Percentiles rank a stretch among this genome's conserved stretches.
Evolutionary conservation across 2,888 invertebrate species (phyloP).

Genomic region (Ametastegia equiseti): DNA sequence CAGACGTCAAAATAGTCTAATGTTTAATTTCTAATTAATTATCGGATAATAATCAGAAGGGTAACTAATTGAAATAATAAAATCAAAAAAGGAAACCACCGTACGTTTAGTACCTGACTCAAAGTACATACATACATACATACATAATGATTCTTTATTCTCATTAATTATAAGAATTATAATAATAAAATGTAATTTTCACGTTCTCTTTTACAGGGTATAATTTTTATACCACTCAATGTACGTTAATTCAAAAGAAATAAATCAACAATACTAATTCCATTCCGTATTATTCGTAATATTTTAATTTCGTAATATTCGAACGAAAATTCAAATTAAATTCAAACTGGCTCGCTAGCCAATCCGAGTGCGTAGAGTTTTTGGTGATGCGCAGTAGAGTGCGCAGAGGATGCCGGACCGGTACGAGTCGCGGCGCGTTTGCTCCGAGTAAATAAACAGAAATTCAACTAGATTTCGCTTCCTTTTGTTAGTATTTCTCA

Average conservation of each 20-base stretch:
- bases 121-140: slow-evolving; percentile 59
- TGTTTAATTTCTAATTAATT: not conserved
- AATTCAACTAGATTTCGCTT: not conserved
- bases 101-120: slow-evolving; percentile 66
- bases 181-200: too few relatives aligned
- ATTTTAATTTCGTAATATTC: too few relatives aligned
- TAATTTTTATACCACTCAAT: not conserved
- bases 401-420: not conserved
- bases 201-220: not conserved
- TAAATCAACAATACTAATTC: not conserved
- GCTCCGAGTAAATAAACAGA: not conserved
- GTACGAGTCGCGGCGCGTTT: not conserved
- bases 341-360: not conserved
- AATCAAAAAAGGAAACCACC: slow-evolving; percentile 45
- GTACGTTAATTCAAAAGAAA: not conserved
- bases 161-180: too few relatives aligned
- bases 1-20: not conserved
- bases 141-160: too few relatives aligned
- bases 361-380: not conserved
- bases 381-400: not conserved
- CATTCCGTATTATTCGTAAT: too few relatives aligned
- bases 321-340: not conserved
- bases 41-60: not conserved
- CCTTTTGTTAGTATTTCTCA: not conserved
- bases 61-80: not conserved